Base-by-base conservation (phyloP, 2,797 vertebrate genomes). In the Mergus octosetaceus region DNA sequence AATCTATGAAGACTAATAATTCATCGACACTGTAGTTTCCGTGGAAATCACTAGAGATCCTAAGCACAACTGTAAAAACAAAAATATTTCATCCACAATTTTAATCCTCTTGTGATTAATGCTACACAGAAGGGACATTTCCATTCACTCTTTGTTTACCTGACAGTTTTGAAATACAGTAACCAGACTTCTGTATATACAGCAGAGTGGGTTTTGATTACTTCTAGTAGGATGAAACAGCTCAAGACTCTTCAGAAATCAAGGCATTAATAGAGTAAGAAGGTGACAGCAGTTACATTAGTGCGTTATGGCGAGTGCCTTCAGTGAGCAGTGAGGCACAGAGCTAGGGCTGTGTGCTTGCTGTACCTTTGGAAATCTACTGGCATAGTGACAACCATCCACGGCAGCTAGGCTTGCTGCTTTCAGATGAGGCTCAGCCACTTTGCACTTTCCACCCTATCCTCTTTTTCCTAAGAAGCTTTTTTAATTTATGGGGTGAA, bases 11-110 rank as follows among this genome's bases (percentile, higher is more conserved):
- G 47, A 57, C 54, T 56, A 95, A 69, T 83, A 95, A 87, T 92
- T 95, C 47, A 92, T 72, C 84, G 94, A 85, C 70, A 70, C 54
- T 49, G 54, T 54, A 51, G 38, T 87, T 95, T 74, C 81, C 2
- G 1, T 77, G 32, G 69, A 95, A 95, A 87, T 89, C 89, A 77
- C 65, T 56, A 36, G 65, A 80, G 30, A 80, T 47, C 76, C 34
- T 77, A 86, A 92, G 71, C 54, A 89, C 38, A 95, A 87, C 57
- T 94, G 57, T 83, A 90, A 62, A 90, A 96, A 87, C 57, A 87
- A 93, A 85, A 87, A 38, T 83, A 87, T 83, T 95, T 93, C 51
- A 90, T 87, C 61, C 58, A 72, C 30, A 77, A 49, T 87, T 96
- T 93, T 89, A 94, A 81, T 93, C 51, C 53, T 60, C 61, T 74